Base-by-base conservation (phyloP, 2,113 vertebrate species). In the Cepphus grylle region DNA sequence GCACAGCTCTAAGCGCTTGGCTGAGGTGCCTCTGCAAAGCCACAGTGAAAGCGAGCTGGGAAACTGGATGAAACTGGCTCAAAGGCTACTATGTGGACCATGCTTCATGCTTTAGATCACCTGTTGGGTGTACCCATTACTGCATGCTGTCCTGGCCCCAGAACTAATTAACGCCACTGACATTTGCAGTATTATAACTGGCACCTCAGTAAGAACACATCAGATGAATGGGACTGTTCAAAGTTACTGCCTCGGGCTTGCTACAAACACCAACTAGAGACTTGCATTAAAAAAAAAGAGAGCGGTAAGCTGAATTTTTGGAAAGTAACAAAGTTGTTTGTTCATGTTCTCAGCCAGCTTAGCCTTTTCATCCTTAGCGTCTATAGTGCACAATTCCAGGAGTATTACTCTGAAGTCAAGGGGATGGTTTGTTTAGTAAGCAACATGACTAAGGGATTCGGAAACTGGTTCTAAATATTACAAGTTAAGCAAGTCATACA, bases 291-390 rank as follows among this genome's bases (percentile, higher is more conserved):
- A 66, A 43, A 16, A 69, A 83, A 42, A 65, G 3, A 20, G 26
- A 89, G 50, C 55, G 26, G 88, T 12, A 85, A 91, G 91, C 70
- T 77, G 83, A 87, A 32, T 56, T 27, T 76, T 59, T 86, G 70
- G 73, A 53, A 87, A 79, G 70, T 67, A 76, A 79, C 73, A 45
- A 63, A 89, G 93, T 30, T n/a, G 34, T 81, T 85, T 86, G 90
- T 5, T 80, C 61, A 12, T 3, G 3, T 53, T 89, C 77, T 73
- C 62, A 50, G 83, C 36, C 86, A 91, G 62, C 63, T 43, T 36
- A 76, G 86, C 65, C 65, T 96, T 92, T 94, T 92, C 86, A 95
- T 88, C 91, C 81, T 63, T 20, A 42, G 84, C 2, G 6, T 90
- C 88, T 38, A 2, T 0, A 58, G 58, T 0, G 1, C 71, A 55